A percentile compares a stretch with the other conserved stretches of the same genome.
Conservation (phyloP, 2,113 vertebrate genomes). For the Gallinago paraguaiae region DNA sequence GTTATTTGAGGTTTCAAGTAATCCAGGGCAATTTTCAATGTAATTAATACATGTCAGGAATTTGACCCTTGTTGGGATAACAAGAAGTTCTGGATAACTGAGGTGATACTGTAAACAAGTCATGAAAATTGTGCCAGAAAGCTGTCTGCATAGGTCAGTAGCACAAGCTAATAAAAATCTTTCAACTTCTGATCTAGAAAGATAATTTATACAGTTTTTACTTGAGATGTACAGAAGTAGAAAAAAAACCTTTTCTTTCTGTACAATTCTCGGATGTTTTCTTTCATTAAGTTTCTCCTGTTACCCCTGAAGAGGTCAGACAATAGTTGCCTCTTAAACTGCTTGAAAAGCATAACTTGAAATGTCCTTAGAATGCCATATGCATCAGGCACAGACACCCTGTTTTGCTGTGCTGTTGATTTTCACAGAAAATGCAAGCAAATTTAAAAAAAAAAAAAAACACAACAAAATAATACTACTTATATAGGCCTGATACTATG, state of each 20-base stretch:
- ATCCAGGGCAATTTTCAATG: constrained; percentile 47
- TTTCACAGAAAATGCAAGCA: not conserved
- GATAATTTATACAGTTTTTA: constrained; percentile 6
- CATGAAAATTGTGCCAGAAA: constrained; percentile 7
- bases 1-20: constrained; percentile 55
- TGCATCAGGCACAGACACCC: not conserved
- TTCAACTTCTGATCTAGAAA: not conserved
- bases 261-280: constrained; percentile 33
- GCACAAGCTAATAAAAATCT: constrained; percentile 50
- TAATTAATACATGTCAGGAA: constrained; percentile 62
- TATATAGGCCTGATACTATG: not conserved
- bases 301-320: constrained; percentile 22
- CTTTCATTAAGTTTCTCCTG: constrained; percentile 6
- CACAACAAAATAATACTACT: not conserved
- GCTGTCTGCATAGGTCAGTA: not conserved
- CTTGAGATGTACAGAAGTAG: not conserved
- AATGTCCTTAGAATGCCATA: not conserved
- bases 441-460: not conserved
- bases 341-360: not conserved
- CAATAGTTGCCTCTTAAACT: constrained; percentile 15
- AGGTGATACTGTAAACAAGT: constrained; percentile 36
- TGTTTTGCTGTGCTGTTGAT: not conserved
- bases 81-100: constrained; percentile 19
- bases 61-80: constrained; percentile 49
- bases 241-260: not conserved